Conservation (phyloP, 1,140 invertebrate species). For the Drosophila bifasciata region DNA sequence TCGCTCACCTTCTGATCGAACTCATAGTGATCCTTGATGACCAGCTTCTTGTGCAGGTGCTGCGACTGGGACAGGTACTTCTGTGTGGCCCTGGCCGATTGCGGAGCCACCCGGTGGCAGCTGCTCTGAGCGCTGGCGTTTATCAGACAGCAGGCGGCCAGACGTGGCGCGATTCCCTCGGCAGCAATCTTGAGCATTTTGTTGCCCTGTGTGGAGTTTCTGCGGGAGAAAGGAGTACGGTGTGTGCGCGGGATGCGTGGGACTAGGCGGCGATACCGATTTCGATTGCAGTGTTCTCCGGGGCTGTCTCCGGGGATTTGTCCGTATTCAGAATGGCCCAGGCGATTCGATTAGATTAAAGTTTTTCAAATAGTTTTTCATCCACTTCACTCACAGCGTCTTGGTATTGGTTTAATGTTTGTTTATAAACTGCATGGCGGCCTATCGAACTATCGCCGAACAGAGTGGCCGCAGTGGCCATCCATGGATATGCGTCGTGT, state of each 20-base stretch:
- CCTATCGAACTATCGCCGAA: no score
- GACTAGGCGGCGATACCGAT: not conserved
- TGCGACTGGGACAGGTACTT: conserved; percentile 74
- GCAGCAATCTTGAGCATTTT: conserved; percentile 76
- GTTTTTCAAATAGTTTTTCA: conserved; percentile 16
- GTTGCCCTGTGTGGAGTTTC: not conserved
- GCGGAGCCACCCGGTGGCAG: conserved; percentile 54
- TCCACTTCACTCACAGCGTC: not conserved
- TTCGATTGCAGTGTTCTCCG: not conserved
- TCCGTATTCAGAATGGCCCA: not conserved
- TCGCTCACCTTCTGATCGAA: conserved; percentile 80
- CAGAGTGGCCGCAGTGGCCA: not conserved
- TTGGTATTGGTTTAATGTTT: conserved; percentile 29
- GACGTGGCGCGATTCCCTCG: conserved; percentile 64
- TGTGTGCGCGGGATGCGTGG: not conserved
- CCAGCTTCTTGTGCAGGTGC: conserved; percentile 60
- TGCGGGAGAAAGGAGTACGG: no score
- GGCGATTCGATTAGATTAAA: conserved; percentile 24
- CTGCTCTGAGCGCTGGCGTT: conserved; percentile 61
- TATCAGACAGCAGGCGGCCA: conserved; percentile 61
- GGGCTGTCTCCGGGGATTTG: not conserved
- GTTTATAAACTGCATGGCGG: conserved; percentile 33
- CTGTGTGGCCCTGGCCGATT: conserved; percentile 55
- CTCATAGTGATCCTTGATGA: conserved; percentile 83
- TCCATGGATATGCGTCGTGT: no score